Evolutionary conservation across 1,140 invertebrate genomes (phyloP).

Genomic region (Diplogasteroides magnus): DNA sequence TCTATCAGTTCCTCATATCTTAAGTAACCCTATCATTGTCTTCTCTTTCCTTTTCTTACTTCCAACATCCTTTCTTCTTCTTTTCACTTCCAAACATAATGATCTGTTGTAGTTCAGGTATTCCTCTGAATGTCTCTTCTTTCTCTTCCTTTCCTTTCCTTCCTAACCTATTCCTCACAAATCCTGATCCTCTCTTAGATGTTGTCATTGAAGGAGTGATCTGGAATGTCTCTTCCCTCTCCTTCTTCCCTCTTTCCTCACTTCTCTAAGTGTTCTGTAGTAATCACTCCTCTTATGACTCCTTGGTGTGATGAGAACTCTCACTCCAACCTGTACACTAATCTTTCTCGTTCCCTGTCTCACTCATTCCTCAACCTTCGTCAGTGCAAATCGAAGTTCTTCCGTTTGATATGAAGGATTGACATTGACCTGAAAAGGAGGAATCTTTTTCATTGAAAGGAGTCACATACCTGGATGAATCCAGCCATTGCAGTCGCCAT

Average conservation of each 20-base stretch:
- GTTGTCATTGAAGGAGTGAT: conserved; percentile 21
- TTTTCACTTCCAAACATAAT: conserved; percentile 33
- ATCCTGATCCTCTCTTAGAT: conserved; percentile 28
- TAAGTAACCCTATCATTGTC: background rate
- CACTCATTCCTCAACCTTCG: background rate
- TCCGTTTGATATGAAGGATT: conserved; percentile 63
- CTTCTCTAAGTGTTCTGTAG: conserved; percentile 24
- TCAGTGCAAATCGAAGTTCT: conserved; percentile 72
- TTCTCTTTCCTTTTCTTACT: conserved; percentile 15
- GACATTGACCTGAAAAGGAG: conserved; percentile 65
- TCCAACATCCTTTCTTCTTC: background rate
- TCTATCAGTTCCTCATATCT: conserved; percentile 25
- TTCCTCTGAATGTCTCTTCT: conserved; percentile 5
- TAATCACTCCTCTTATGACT: conserved; percentile 31
- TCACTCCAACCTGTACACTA: conserved; percentile 55
- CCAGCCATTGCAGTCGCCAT: conserved; percentile 74
- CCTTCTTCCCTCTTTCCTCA: background rate
- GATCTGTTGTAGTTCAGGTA: conserved; percentile 41
- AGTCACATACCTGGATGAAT: conserved; percentile 52
- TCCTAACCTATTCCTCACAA: conserved; percentile 18
- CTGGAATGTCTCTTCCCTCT: conserved; percentile 7
- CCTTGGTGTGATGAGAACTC: conserved; percentile 29
- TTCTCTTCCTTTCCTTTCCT: no score
- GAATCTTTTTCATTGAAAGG: background rate
- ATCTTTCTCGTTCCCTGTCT: background rate